These are phyloP conservation scores for Pygoscelis antarcticus DNA, from an alignment of 2,113 vertebrate species.

Conservation along the genomic window DNA sequence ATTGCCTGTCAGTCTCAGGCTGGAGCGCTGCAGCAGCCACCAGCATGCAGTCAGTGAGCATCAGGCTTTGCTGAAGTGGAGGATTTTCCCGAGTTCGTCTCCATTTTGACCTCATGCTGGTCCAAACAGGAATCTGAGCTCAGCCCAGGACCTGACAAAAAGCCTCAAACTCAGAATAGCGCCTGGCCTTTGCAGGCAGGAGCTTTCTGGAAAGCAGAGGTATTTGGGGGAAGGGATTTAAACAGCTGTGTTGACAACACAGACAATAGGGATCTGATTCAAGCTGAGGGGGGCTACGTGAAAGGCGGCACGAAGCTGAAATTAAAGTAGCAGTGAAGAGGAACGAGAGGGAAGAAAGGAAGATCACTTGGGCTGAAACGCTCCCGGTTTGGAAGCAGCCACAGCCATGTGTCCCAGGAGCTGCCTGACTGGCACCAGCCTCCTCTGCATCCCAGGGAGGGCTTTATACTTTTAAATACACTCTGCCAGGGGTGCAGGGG, in stretches of 20 bases:
- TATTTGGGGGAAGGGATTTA: constrained; percentile 12
- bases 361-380: not conserved
- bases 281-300: constrained; percentile 26
- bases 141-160: not conserved
- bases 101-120: not conserved
- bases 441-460: not conserved
- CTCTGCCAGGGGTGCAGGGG: not conserved
- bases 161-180: not conserved
- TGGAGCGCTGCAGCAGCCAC: not conserved
- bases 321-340: not conserved
- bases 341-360: not conserved
- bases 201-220: not conserved
- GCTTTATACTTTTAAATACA: not conserved
- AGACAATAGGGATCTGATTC: constrained; percentile 7
- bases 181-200: not conserved
- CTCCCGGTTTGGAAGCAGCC: not conserved
- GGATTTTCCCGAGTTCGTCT: not conserved
- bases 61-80: not conserved
- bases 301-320: not conserved
- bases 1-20: not conserved
- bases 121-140: not conserved
- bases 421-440: not conserved
- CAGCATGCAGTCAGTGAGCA: not conserved
- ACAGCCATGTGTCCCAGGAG: not conserved
- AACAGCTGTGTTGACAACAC: constrained; percentile 42